Conservation (phyloP, 2,113 vertebrate genomes). For the Anhinga anhinga region DNA sequence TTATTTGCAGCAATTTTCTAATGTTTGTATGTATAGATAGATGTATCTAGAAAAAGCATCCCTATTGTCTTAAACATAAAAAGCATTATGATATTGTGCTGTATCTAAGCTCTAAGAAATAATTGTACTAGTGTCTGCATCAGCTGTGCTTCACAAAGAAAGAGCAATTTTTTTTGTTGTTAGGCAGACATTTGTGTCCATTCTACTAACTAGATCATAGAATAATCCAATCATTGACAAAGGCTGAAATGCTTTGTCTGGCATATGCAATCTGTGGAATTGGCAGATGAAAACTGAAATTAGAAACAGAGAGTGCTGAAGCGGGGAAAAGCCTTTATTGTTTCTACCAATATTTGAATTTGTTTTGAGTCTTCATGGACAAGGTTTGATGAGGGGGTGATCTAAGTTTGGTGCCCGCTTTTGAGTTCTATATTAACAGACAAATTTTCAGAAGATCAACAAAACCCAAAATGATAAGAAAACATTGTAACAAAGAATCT, state of each 20-base stretch:
- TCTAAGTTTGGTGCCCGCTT: neutral
- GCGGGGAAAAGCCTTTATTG: neutral
- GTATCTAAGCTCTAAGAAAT: neutral
- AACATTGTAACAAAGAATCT: neutral
- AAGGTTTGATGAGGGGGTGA: neutral
- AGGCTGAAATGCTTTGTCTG: constrained; percentile 39
- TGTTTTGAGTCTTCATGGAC: neutral
- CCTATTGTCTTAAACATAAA: neutral
- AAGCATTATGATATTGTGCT: neutral
- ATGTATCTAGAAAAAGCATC: neutral
- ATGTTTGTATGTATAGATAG: neutral
- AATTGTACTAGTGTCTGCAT: neutral
- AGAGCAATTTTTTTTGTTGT: constrained; percentile 2
- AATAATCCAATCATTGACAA: constrained; percentile 51
- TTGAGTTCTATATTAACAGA: neutral
- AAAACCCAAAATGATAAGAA: accelerated
- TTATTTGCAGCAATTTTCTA: neutral
- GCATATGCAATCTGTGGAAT: neutral
- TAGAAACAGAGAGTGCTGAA: neutral
- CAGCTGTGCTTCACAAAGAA: neutral
- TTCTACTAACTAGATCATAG: constrained; percentile 55
- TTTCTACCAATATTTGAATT: neutral
- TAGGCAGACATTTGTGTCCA: constrained; percentile 40
- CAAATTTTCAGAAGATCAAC: neutral
- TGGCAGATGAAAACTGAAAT: constrained; percentile 29